Conservation (phyloP, 23 tunicate genomes). For the Botrylloides violaceus region DNA sequence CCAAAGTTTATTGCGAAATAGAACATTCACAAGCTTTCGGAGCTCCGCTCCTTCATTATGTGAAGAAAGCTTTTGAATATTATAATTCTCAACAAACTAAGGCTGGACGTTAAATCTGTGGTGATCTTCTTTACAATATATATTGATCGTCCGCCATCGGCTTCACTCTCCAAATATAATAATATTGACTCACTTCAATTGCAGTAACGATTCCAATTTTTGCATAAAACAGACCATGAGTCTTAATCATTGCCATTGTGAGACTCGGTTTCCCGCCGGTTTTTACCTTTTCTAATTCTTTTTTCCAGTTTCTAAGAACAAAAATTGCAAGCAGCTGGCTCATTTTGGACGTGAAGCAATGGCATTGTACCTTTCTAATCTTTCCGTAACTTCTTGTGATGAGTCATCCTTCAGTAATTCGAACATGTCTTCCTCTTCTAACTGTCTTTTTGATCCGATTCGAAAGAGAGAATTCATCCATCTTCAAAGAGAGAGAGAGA, state of each 20-base stretch:
- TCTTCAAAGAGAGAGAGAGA: conserved; percentile 17
- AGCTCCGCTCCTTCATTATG: no score
- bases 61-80: no score
- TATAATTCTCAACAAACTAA: no score
- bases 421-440: conserved; percentile 41
- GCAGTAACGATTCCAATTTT: conserved; percentile 9
- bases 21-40: no score
- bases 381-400: conserved; percentile 24
- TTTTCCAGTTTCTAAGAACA: not conserved
- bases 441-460: conserved; percentile 28
- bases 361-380: conserved; percentile 44
- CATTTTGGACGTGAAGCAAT: not conserved
- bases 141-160: no score
- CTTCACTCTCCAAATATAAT: no score
- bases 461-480: conserved; percentile 62
- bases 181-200: conserved; percentile 10
- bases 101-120: no score
- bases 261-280: conserved; percentile 22
- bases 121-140: no score
- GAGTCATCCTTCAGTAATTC: conserved; percentile 25
- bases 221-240: not conserved
- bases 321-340: not conserved
- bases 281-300: conserved; percentile 2
- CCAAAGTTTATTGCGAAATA: no score
- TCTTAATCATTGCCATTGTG: conserved; percentile 4